Evolutionary conservation across 2,797 vertebrate genomes (phyloP).

Genomic region (Distichodus sexfasciatus): DNA sequence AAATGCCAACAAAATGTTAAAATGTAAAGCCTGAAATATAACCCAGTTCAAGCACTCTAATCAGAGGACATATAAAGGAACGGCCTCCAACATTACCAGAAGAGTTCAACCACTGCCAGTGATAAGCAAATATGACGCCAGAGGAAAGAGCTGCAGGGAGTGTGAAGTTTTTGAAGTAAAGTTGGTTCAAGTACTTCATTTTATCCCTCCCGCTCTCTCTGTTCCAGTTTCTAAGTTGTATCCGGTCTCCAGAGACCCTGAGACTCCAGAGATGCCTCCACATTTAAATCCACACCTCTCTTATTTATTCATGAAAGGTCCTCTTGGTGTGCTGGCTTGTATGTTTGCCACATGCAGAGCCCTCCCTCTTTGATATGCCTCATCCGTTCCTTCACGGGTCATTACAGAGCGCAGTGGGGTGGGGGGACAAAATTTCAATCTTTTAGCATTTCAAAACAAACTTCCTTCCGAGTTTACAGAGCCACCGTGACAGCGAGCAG

Average conservation of each 20-base stretch:
- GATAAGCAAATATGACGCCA: background rate
- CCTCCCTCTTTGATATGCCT: constrained; percentile 59
- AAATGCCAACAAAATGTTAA: too few species aligned
- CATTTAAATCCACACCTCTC: constrained; percentile 59
- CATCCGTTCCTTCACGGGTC: constrained; percentile 61
- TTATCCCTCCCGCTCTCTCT: constrained; percentile 43
- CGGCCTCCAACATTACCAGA: background rate
- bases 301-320: constrained; percentile 68
- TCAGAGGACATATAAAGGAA: too few species aligned
- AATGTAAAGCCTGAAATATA: too few species aligned
- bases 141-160: background rate
- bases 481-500: constrained; percentile 29
- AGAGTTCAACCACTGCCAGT: background rate
- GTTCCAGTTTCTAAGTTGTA: constrained; percentile 31
- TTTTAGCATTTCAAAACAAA: constrained; percentile 45
- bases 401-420: constrained; percentile 55
- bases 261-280: constrained; percentile 27
- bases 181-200: too few species aligned
- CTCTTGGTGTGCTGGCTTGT: constrained; percentile 53
- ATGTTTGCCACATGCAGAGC: constrained; percentile 56
- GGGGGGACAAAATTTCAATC: constrained; percentile 13
- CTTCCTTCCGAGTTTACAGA: constrained; percentile 29
- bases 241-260: constrained; percentile 34
- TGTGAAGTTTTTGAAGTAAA: too few species aligned
- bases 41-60: too few species aligned